A percentile compares a stretch with the other conserved stretches of the same genome.
phyloP scores from a whole-genome alignment of 1,140 invertebrate species.

The Neoseiulus cucumeris region DNA sequence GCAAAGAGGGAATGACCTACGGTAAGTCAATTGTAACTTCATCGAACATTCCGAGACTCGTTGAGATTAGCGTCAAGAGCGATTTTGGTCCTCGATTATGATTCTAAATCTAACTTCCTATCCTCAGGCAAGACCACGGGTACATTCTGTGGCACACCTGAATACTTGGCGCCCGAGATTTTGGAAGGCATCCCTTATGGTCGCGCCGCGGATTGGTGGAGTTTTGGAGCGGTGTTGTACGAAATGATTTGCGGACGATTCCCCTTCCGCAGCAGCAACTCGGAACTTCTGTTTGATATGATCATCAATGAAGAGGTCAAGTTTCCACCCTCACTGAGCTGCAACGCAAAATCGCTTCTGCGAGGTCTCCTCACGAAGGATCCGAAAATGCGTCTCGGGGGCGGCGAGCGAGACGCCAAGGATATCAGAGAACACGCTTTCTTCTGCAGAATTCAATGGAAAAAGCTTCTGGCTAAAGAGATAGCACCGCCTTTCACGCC shows the following conservation, averaged over 20 bases:
- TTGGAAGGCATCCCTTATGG: constrained; percentile 96
- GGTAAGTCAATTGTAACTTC: constrained; percentile 34
- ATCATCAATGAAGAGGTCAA: constrained; percentile 69
- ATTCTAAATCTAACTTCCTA: too few species aligned
- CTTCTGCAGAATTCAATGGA: constrained; percentile 86
- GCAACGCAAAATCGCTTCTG: constrained; percentile 65
- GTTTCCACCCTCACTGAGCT: constrained; percentile 69
- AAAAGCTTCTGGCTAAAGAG: constrained; percentile 58
- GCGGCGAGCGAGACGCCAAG: too few species aligned
- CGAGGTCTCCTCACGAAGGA: constrained; percentile 70
- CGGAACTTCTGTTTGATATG: constrained; percentile 80
- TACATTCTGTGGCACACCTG: constrained; percentile 98
- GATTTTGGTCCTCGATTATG: too few species aligned
- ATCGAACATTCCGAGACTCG: background rate
- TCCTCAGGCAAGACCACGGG: constrained; percentile 51
- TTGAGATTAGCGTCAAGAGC: too few species aligned
- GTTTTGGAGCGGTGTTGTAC: constrained; percentile 85
- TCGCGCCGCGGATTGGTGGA: constrained; percentile 94
- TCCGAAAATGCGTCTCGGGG: constrained; percentile 55
- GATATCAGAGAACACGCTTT: too few species aligned
- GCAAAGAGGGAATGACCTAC: constrained; percentile 94
- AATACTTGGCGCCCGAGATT: too few species aligned
- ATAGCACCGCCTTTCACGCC: constrained; percentile 15
- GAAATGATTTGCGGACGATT: constrained; percentile 90
- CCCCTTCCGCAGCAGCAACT: constrained; percentile 95